phyloP scores from a whole-genome alignment of 2,113 vertebrate species.

The Nycticebus coucang region DNA sequence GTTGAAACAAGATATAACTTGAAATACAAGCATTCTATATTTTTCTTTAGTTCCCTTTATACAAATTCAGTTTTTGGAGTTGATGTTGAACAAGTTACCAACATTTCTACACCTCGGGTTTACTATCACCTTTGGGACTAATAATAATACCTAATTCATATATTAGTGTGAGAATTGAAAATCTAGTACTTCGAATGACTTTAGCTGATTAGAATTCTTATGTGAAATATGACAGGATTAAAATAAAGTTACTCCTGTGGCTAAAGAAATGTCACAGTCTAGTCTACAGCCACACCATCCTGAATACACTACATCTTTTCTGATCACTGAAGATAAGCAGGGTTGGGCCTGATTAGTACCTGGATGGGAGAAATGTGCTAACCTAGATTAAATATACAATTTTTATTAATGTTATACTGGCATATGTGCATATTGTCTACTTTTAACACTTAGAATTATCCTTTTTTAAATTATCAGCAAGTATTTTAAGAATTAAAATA shows the following conservation, averaged over 20 bases:
- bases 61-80: not conserved
- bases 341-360: too few relatives aligned
- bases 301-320: too few relatives aligned
- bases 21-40: not conserved
- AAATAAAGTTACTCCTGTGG: not conserved
- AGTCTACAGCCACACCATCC: too few relatives aligned
- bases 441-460: not conserved
- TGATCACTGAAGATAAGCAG: too few relatives aligned
- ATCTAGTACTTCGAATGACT: not conserved
- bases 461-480: not conserved
- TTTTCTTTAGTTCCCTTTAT: not conserved
- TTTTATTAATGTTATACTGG: not conserved
- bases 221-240: not conserved
- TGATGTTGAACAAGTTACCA: not conserved
- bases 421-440: not conserved
- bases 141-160: not conserved
- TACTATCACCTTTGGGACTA: not conserved
- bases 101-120: not conserved
- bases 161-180: not conserved
- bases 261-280: not conserved
- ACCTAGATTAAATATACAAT: not conserved
- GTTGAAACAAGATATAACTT: not conserved
- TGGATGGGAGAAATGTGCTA: too few relatives aligned
- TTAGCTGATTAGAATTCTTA: not conserved
- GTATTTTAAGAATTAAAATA: not conserved